phyloP scores from a whole-genome alignment of 2,113 vertebrate genomes.

The Apteryx owenii region DNA sequence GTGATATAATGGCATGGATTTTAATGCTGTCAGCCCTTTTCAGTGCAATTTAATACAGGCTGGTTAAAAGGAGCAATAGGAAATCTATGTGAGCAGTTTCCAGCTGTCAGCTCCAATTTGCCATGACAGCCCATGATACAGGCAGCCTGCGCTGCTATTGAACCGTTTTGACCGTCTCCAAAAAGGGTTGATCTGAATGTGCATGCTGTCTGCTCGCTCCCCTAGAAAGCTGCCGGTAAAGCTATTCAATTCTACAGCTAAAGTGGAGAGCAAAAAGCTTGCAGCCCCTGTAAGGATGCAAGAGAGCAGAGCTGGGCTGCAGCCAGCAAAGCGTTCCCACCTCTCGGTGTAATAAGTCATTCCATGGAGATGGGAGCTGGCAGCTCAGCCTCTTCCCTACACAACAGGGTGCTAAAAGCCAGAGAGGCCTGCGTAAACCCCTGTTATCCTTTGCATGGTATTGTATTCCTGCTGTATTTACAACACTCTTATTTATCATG shows the following conservation, averaged over 20 bases:
- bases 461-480: background rate
- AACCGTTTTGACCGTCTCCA: background rate
- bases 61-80: conserved; percentile 70
- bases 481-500: rapidly evolving
- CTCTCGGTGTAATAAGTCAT: background rate
- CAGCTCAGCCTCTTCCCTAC: rapidly evolving
- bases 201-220: background rate
- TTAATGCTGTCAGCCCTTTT: conserved; percentile 66
- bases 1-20: conserved; percentile 44
- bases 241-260: background rate
- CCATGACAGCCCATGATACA: conserved; percentile 24
- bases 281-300: background rate
- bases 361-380: background rate
- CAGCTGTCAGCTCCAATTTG: conserved; percentile 73
- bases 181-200: conserved; percentile 27
- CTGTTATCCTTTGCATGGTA: background rate
- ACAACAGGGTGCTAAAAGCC: background rate
- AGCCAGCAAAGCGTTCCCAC: background rate
- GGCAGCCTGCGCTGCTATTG: background rate
- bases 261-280: background rate
- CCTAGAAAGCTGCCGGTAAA: conserved; percentile 12
- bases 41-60: conserved; percentile 67
- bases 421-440: rapidly evolving
- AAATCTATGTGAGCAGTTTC: conserved; percentile 76
- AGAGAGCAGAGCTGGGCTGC: background rate